Percentiles rank a stretch among this genome's conserved stretches.
Evolutionary conservation across 2,888 invertebrate species (phyloP).

Genomic region (Eucriotettix oculatus): DNA sequence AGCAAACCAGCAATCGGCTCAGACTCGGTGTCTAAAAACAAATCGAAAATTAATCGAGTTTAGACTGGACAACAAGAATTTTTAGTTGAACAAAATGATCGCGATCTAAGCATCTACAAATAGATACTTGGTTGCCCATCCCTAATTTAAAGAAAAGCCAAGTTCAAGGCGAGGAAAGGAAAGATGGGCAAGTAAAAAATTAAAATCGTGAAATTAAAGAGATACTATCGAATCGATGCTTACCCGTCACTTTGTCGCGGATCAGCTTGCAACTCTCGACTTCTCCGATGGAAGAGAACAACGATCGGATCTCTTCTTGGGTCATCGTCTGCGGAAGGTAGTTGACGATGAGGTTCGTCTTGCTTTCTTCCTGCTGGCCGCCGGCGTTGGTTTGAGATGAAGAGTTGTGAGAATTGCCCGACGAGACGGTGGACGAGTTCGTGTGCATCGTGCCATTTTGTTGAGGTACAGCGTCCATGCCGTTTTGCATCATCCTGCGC

Average conservation of each 20-base stretch:
- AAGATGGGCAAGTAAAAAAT: too few relatives aligned
- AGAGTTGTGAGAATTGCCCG: conserved; percentile 22
- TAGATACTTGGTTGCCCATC: too few relatives aligned
- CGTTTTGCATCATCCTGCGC: conserved; percentile 59
- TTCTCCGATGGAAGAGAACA: conserved; percentile 97
- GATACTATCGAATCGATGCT: conserved; percentile 15
- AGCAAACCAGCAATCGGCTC: conserved; percentile 14
- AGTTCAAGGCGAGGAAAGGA: too few relatives aligned
- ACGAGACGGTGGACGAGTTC: conserved; percentile 20
- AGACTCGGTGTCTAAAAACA: conserved; percentile 14
- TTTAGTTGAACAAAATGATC: too few relatives aligned
- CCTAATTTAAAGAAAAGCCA: too few relatives aligned
- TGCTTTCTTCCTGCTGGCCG: conserved; percentile 72
- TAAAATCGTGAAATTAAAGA: too few relatives aligned
- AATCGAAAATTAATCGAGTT: conserved; percentile 13
- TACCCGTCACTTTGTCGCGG: conserved; percentile 92
- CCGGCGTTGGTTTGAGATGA: conserved; percentile 25
- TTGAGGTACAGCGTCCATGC: conserved; percentile 64
- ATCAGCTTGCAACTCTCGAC: conserved; percentile 99
- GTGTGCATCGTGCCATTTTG: conserved; percentile 49
- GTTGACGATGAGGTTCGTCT: conserved; percentile 98
- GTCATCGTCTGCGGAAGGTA: conserved; percentile 99
- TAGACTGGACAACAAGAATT: conserved; percentile 1
- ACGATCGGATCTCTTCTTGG: conserved; percentile 93
- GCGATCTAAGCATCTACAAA: too few relatives aligned